A percentile compares a stretch with the other conserved stretches of the same genome.
Conservation (phyloP, 1,140 invertebrate genomes). For the Lanistes nyassanus region DNA sequence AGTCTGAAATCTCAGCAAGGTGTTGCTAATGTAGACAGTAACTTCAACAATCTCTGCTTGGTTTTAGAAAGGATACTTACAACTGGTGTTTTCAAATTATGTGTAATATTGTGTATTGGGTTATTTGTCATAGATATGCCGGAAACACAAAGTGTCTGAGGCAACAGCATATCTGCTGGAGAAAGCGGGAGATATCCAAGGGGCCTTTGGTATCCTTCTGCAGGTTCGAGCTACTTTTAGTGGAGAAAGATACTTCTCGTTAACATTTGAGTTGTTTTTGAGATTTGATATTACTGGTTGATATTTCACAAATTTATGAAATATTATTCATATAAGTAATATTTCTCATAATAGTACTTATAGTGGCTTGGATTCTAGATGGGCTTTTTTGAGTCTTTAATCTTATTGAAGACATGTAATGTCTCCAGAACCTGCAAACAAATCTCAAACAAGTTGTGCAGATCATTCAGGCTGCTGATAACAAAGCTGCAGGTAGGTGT, state of each 20-base stretch:
- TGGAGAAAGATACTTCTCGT: neutral
- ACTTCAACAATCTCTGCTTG: too few relatives aligned
- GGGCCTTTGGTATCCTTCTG: constrained; percentile 68
- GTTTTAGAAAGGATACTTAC: too few relatives aligned
- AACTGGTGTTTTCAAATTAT: neutral
- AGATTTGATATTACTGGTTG: too few relatives aligned
- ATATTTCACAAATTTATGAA: too few relatives aligned
- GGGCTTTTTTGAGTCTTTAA: too few relatives aligned
- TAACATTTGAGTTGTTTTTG: neutral
- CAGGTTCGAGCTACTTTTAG: constrained; percentile 45
- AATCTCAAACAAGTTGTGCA: constrained; percentile 35
- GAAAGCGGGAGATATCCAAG: constrained; percentile 69
- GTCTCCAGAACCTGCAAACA: constrained; percentile 37
- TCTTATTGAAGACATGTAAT: too few relatives aligned
- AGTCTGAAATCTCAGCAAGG: too few relatives aligned
- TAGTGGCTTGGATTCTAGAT: too few relatives aligned
- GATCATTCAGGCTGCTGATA: constrained; percentile 25
- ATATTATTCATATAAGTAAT: too few relatives aligned
- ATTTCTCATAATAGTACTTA: too few relatives aligned
- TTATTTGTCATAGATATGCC: constrained; percentile 49
- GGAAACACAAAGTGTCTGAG: constrained; percentile 66
- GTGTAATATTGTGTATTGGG: neutral
- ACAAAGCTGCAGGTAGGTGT: constrained; percentile 20
- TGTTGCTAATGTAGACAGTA: too few relatives aligned
- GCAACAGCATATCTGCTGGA: constrained; percentile 71